phyloP scores from a whole-genome alignment of 2,113 vertebrate genomes.

The Tyto alba region DNA sequence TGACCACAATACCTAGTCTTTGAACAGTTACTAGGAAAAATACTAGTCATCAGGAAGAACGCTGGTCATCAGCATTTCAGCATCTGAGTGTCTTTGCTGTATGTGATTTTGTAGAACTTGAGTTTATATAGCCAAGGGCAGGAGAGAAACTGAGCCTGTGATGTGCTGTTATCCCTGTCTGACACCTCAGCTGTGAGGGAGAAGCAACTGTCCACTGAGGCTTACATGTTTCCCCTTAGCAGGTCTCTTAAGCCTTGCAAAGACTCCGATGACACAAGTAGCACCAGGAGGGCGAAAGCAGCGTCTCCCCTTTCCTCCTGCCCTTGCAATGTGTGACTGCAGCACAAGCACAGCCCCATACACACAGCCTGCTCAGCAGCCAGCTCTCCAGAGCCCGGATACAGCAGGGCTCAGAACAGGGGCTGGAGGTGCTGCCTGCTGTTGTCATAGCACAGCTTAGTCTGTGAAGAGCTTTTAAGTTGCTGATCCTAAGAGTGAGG shows the following conservation, averaged over 20 bases:
- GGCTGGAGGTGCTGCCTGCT: fast-evolving
- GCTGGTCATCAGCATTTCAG: fast-evolving
- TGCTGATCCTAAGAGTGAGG: background rate
- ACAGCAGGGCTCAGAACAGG: background rate
- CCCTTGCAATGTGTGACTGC: fast-evolving
- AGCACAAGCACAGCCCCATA: background rate
- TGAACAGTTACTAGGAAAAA: background rate
- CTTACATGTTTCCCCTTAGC: background rate
- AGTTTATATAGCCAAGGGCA: background rate
- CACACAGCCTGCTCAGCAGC: no score
- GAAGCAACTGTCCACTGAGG: conserved; percentile 54
- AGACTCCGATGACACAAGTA: fast-evolving
- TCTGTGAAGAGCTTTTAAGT: background rate
- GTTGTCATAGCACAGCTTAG: background rate
- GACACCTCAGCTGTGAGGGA: conserved; percentile 47
- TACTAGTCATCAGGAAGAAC: background rate
- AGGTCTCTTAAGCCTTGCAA: background rate
- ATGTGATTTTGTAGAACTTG: background rate
- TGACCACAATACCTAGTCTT: background rate
- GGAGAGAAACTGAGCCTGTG: conserved; percentile 31
- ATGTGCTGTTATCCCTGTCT: conserved; percentile 72
- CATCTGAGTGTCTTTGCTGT: background rate
- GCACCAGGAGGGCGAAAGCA: background rate
- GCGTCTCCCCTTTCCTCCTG: background rate
- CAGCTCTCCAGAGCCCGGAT: background rate